These are phyloP conservation scores for Camponotus fellah DNA, from an alignment of 2,888 invertebrate genomes.

Conservation along the genomic window DNA sequence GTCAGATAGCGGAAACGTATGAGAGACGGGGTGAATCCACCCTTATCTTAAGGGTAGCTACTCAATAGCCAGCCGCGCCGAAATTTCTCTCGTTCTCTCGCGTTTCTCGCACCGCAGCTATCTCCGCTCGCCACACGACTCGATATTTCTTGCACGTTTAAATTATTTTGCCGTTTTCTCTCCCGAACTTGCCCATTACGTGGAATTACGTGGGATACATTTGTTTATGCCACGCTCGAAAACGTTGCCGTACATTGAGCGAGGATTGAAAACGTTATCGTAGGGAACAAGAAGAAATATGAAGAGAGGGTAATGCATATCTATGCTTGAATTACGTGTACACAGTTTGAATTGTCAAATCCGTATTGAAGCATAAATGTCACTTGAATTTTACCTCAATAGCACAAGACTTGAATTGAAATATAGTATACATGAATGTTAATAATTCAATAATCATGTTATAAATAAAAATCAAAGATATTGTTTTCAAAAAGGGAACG, in stretches of 20 bases:
- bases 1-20: conserved; percentile 86
- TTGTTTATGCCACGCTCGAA: not conserved
- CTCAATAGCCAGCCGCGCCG: conserved; percentile 82
- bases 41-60: conserved; percentile 85
- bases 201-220: not conserved
- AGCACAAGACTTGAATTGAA: not conserved
- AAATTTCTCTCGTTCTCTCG: conserved; percentile 72
- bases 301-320: not conserved
- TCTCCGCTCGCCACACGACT: conserved; percentile 34
- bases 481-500: not conserved
- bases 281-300: not conserved
- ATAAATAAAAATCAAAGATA: not conserved
- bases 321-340: not conserved
- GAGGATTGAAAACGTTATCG: conserved; percentile 3
- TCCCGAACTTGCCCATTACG: conserved; percentile 9
- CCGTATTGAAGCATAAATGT: not conserved
- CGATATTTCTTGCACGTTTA: conserved; percentile 39
- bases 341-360: not conserved
- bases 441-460: not conserved
- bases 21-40: conserved; percentile 83
- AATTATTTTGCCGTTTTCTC: conserved; percentile 42
- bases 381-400: not conserved
- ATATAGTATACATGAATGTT: not conserved
- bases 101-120: conserved; percentile 35
- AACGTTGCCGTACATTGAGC: conserved; percentile 7